phyloP scores from a whole-genome alignment of 2,113 vertebrate genomes.

The Gambusia holbrooki region DNA sequence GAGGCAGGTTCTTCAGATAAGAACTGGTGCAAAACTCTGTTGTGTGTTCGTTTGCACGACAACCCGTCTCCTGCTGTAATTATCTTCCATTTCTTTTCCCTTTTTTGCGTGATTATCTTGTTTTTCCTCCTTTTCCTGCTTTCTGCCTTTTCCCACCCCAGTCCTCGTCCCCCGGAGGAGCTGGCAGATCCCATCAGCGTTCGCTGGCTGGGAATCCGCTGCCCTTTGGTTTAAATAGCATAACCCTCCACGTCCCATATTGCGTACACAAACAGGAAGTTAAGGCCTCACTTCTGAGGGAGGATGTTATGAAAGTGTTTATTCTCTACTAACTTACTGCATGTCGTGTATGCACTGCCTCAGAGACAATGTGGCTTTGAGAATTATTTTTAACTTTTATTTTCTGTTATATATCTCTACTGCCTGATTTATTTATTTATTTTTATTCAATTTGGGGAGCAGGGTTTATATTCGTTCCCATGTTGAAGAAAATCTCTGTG shows the following conservation, averaged over 20 bases:
- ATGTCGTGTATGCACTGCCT: not conserved
- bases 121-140: slow-evolving; percentile 45
- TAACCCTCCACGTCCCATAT: slow-evolving; percentile 69
- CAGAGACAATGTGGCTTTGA: not conserved
- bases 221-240: slow-evolving; percentile 78
- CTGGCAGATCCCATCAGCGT: slow-evolving; percentile 63
- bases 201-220: slow-evolving; percentile 76
- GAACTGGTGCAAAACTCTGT: not conserved
- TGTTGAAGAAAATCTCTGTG: slow-evolving; percentile 49
- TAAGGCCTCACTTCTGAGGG: slow-evolving; percentile 63
- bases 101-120: slow-evolving; percentile 35
- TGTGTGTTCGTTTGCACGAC: not conserved
- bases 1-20: not conserved
- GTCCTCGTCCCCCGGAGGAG: slow-evolving; percentile 60
- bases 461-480: slow-evolving; percentile 36
- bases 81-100: slow-evolving; percentile 12
- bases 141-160: slow-evolving; percentile 53
- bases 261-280: slow-evolving; percentile 79
- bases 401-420: not conserved
- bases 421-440: not conserved
- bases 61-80: not conserved
- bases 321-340: slow-evolving; percentile 39
- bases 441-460: not conserved
- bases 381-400: not conserved
- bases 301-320: slow-evolving; percentile 68